Percentiles rank a stretch among this genome's conserved stretches.
These are phyloP conservation scores for Psittacula cyanocephala DNA, from an alignment of 2,113 vertebrate species.

Conservation along the genomic window DNA sequence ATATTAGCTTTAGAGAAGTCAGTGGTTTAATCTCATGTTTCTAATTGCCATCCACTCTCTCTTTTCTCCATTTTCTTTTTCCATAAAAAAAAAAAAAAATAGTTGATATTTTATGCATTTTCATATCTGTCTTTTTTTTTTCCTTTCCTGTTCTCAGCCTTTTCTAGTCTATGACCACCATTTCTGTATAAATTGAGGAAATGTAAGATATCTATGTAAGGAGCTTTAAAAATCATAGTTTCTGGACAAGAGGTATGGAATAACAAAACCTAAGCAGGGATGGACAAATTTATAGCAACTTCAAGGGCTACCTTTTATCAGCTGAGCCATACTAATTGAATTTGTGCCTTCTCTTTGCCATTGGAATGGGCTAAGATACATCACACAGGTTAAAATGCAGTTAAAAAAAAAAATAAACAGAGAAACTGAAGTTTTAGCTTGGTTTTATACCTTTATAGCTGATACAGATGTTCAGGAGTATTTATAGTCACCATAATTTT, in stretches of 20 bases:
- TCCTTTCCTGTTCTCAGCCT: background rate
- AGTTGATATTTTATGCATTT: background rate
- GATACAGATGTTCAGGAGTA: background rate
- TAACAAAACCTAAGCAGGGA: background rate
- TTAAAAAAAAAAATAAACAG: background rate
- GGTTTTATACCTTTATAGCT: background rate
- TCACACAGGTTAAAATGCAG: background rate
- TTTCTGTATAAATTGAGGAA: background rate
- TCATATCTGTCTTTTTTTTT: background rate
- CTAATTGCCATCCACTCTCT: background rate
- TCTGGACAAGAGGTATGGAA: background rate
- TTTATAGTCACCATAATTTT: background rate
- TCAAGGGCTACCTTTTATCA: background rate
- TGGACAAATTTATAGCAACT: background rate
- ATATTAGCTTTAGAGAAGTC: background rate
- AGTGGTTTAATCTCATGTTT: background rate
- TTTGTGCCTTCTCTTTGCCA: background rate
- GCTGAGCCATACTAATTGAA: background rate
- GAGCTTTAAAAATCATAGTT: background rate
- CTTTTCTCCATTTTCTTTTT: background rate
- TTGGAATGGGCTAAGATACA: background rate
- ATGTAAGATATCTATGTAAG: background rate
- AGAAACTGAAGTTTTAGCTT: background rate
- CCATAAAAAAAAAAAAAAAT: background rate
- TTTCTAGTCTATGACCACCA: background rate